Conservation (phyloP, 2,797 vertebrate species). For the Sebastes itinus region DNA sequence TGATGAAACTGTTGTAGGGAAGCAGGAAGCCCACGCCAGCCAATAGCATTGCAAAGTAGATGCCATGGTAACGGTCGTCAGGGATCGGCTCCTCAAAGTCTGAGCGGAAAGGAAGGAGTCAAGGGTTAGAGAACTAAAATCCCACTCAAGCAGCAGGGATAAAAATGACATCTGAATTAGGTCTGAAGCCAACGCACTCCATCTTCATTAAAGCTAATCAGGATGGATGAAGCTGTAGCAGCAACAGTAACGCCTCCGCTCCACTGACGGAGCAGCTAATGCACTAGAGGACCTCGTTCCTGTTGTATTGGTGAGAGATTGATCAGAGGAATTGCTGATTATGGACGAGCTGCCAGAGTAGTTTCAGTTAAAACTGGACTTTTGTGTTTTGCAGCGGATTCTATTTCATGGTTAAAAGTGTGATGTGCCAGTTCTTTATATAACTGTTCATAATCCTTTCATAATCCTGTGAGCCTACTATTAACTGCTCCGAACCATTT, state of each 20-base stretch:
- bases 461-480: slow-evolving; percentile 40
- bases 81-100: slow-evolving; percentile 88
- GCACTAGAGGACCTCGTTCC: neutral
- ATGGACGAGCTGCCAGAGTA: neutral
- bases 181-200: neutral
- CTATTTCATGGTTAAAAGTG: slow-evolving; percentile 9
- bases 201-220: slow-evolving; percentile 30
- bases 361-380: neutral
- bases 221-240: slow-evolving; percentile 18
- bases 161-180: slow-evolving; percentile 18
- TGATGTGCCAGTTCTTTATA: slow-evolving; percentile 24
- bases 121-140: slow-evolving; percentile 33
- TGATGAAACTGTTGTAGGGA: slow-evolving; percentile 98
- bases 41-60: slow-evolving; percentile 98
- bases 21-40: slow-evolving; percentile 97
- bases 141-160: neutral
- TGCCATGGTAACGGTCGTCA: slow-evolving; percentile 94
- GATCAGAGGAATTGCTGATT: slow-evolving; percentile 9
- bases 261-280: neutral
- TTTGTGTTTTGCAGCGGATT: slow-evolving; percentile 22
- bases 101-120: slow-evolving; percentile 49
- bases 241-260: neutral
- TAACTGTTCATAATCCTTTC: slow-evolving; percentile 40
- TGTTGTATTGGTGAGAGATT: neutral
- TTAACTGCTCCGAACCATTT: slow-evolving; percentile 36